Conservation (phyloP, 2,797 vertebrate species). For the Eremophila alpestris region DNA sequence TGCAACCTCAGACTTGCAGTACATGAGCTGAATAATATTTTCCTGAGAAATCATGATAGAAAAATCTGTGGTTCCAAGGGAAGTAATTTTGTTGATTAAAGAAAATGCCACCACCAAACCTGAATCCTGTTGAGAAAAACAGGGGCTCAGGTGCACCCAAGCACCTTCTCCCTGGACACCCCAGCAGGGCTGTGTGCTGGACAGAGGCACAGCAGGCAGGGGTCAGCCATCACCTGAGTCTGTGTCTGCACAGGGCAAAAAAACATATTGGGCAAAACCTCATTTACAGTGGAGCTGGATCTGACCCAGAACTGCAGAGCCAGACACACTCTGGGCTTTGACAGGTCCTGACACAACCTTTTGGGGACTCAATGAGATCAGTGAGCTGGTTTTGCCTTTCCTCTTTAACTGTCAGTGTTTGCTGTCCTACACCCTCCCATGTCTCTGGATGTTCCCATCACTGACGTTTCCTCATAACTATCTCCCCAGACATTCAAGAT, state of each 20-base stretch:
- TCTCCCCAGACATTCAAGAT: background rate
- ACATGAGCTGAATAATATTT: constrained; percentile 24
- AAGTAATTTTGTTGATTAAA: background rate
- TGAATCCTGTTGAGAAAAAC: background rate
- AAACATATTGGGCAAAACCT: background rate
- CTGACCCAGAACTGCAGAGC: background rate
- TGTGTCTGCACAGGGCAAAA: background rate
- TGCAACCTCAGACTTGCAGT: constrained; percentile 10
- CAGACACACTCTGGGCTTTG: background rate
- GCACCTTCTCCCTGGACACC: background rate
- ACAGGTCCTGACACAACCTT: background rate
- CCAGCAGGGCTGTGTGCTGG: background rate
- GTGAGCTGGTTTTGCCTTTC: background rate
- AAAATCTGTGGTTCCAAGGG: constrained; percentile 21
- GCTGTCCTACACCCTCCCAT: background rate
- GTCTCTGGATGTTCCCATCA: background rate
- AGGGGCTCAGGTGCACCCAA: background rate
- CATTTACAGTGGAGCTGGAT: background rate
- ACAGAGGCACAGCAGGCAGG: background rate
- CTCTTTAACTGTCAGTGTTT: background rate
- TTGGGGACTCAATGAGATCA: background rate
- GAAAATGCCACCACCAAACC: background rate
- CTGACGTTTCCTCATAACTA: background rate
- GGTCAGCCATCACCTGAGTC: background rate
- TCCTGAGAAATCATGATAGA: constrained; percentile 17